Evolutionary conservation across 2,888 invertebrate genomes (phyloP), one percentile per base, ranked within the genome.

Genomic region (Ariolimax columbianus): DNA sequence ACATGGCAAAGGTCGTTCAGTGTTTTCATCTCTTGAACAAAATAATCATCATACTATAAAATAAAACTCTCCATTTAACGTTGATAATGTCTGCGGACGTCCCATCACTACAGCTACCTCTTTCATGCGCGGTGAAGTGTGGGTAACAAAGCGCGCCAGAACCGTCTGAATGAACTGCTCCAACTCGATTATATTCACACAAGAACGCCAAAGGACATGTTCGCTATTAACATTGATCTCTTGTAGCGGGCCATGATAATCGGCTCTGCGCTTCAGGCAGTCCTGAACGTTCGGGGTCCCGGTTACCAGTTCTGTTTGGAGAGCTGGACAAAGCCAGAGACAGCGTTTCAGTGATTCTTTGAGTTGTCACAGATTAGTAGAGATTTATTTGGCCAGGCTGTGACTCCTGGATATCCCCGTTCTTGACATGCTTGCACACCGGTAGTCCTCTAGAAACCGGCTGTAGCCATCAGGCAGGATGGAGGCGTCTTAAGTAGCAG

Each of bases 231-330:
- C 33, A 51, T 51, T 75, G 47, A 43, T n/a, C 75, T 75, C 47
- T 47, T n/a, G 47, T 43, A 1, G 75, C 3, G 75, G 3, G 47
- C n/a, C 26, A 23, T 14, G 43, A 75, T 75, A 75, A 75, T 75
- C 75, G 43, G 11, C 33, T 14, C 30, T 38, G 38, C 26, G 73
- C 19, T 40, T 9, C 14, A 33, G 59, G 55, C 23, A 19, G 11
- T 33, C 63, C 19, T 66, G 68, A 66, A 66, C 63, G 47, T 43
- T 73, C 55, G 30, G 68, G 73, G 47, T 43, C 82, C 55, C 30
- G 68, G 73, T 82, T 82, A 72, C 38, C 51, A 30, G n/a, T n/a
- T n/a, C 33, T 82, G 82, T 82, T 82, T 82, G 82, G 72, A 51
- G 73, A 73, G 82, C 26, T 72, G 36, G 26, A 82, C 82, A 82